Evolutionary conservation across 1,140 invertebrate species (phyloP), one percentile per base, ranked within the genome.

Genomic region (Atta texana): DNA sequence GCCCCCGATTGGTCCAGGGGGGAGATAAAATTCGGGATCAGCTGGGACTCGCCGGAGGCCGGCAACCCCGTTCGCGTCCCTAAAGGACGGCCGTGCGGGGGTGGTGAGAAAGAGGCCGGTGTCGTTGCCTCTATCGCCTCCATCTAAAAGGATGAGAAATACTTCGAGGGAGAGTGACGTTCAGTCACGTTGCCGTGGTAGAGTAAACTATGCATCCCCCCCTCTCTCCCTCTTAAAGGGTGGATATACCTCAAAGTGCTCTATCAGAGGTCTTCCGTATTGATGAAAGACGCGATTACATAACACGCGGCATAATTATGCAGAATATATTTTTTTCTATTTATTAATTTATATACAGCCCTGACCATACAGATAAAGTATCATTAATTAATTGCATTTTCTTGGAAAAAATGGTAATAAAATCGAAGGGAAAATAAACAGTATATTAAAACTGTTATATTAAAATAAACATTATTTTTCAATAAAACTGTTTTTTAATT

Each of bases 21-120:
- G 82, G 74, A 89, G 90, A 90, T 87, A 87, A 91, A 92, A 91
- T 94, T 93, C 90, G 86, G 91, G 89, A 90, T 93, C 89, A 91
- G 93, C 91, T 92, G 92, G 69, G 80, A 78, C 76, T 87, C 34
- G 64, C 61, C 59, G 76, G 57, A 85, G 87, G 88, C 72, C 71
- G 51, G 64, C 76, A 77, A 82, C 71, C 85, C 71, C 76, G 6
- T 63, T 44, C 49, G 12, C 59, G 24, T 61, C 34, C 39, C 63
- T 51, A 51, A 31, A 24, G 49, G 64, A 34, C 21, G 49, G n/a
- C 34, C 53, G 53, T 31, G 16, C 3, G 59, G 34, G 24, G 18
- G 16, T 44, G 53, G 49, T 18, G 31, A 82, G 80, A 49, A 57
- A 44, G 21, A 69, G 53, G 14, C 39, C 28, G 61, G 75, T 89